phyloP scores from a whole-genome alignment of 1,140 invertebrate species.

The Drosophila tani region DNA sequence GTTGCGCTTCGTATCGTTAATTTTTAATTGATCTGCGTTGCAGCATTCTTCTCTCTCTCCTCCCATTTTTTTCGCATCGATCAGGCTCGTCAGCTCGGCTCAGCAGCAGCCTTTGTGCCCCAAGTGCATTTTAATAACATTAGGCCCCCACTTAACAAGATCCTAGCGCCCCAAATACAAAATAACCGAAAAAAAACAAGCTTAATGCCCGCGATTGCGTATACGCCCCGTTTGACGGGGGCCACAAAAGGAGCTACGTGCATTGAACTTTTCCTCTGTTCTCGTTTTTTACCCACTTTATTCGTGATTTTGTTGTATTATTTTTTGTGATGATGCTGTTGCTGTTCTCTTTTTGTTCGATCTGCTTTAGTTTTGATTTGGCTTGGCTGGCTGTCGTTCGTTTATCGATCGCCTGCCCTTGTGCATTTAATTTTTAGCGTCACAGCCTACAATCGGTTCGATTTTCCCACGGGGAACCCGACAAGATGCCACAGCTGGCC shows the following conservation, averaged over 20 bases:
- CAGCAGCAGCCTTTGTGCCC: slow-evolving; percentile 8
- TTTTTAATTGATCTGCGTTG: slow-evolving; percentile 84
- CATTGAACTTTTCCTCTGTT: slow-evolving; percentile 70
- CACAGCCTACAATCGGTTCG: slow-evolving; percentile 67
- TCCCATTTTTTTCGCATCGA: slow-evolving; percentile 13
- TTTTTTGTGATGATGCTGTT: background rate
- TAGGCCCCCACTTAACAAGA: slow-evolving; percentile 75
- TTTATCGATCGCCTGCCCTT: slow-evolving; percentile 76
- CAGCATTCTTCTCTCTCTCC: slow-evolving; percentile 40
- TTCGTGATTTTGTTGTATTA: slow-evolving; percentile 13
- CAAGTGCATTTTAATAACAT: slow-evolving; percentile 82
- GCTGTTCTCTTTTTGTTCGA: background rate
- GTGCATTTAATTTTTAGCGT: slow-evolving; percentile 79
- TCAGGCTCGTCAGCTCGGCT: slow-evolving; percentile 58
- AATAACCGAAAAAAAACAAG: slow-evolving; percentile 46
- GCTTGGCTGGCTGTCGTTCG: slow-evolving; percentile 35
- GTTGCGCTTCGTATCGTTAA: slow-evolving; percentile 83
- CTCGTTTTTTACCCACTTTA: slow-evolving; percentile 3
- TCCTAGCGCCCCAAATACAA: slow-evolving; percentile 70
- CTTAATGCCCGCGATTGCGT: slow-evolving; percentile 80
- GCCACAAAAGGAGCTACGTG: slow-evolving; percentile 46
- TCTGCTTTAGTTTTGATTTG: slow-evolving; percentile 80
- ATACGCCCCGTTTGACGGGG: slow-evolving; percentile 71
- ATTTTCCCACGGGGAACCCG: slow-evolving; percentile 62
- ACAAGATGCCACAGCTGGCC: slow-evolving; percentile 45